phyloP scores from a whole-genome alignment of 2,797 vertebrate species.

The Sebastes cheni region DNA sequence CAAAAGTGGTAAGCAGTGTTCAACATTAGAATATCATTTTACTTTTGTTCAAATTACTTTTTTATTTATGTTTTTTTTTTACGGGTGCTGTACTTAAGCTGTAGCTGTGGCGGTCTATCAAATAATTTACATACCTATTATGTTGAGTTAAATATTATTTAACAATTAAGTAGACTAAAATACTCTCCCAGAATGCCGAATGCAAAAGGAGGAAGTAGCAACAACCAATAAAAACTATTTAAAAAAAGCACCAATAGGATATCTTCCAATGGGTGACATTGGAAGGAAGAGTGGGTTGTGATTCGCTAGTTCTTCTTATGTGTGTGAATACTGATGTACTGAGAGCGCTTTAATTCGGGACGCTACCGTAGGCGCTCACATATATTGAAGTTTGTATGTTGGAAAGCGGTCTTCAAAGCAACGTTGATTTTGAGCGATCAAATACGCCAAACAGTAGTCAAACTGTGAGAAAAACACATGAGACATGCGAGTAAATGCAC shows the following conservation, averaged over 20 bases:
- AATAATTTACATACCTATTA: neutral
- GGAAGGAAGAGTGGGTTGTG: neutral
- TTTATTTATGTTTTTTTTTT: neutral
- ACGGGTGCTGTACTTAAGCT: neutral
- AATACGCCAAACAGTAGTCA: constrained; percentile 15
- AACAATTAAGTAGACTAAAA: neutral
- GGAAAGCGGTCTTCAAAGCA: constrained; percentile 6
- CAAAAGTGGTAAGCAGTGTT: constrained; percentile 19
- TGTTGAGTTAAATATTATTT: neutral
- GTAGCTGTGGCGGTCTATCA: neutral
- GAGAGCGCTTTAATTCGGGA: constrained; percentile 15
- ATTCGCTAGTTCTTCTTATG: neutral
- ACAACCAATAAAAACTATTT: neutral
- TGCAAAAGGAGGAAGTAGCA: neutral
- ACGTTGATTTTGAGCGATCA: neutral
- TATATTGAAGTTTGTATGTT: neutral
- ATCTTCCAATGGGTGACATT: constrained; percentile 1
- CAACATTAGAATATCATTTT: neutral
- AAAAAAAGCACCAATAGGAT: neutral
- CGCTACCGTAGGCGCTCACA: neutral
- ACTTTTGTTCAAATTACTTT: neutral
- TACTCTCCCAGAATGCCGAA: neutral
- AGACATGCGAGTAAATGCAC: neutral
- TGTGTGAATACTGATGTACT: neutral
- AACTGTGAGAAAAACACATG: neutral